A percentile compares a stretch with the other conserved stretches of the same genome.
Evolutionary conservation across 1,140 invertebrate species (phyloP).

Genomic region (Philotrypesis tridentata): DNA sequence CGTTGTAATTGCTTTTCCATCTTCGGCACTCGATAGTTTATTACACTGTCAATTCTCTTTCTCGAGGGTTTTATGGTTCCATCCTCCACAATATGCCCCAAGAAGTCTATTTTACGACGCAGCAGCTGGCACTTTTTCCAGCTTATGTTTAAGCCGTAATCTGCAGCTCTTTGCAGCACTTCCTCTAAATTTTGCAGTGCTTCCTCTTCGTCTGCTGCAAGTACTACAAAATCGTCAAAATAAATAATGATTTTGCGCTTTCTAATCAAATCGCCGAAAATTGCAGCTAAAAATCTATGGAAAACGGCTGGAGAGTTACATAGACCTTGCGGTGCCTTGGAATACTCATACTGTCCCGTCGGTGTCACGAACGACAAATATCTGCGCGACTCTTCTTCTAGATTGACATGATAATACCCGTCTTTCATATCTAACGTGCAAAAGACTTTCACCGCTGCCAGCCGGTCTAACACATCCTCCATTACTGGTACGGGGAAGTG

Average conservation of each 20-base stretch:
- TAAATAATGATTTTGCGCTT: not conserved
- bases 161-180: constrained; percentile 13
- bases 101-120: constrained; percentile 26
- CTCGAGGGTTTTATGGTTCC: constrained; percentile 11
- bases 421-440: constrained; percentile 61
- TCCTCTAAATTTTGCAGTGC: too few species aligned
- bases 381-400: constrained; percentile 54
- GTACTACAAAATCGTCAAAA: constrained; percentile 43
- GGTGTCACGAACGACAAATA: constrained; percentile 60
- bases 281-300: constrained; percentile 18
- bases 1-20: constrained; percentile 33
- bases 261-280: constrained; percentile 26
- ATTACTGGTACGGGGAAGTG: constrained; percentile 44
- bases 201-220: constrained; percentile 15
- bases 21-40: constrained; percentile 19
- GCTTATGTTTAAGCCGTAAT: constrained; percentile 40
- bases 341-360: constrained; percentile 55
- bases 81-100: constrained; percentile 32
- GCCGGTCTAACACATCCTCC: constrained; percentile 46
- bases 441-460: constrained; percentile 52
- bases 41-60: not conserved
- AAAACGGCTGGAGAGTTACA: too few species aligned
- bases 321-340: constrained; percentile 6
- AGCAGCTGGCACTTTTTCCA: constrained; percentile 46
- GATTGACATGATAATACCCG: constrained; percentile 64